Base-by-base conservation (phyloP, 2,888 invertebrate species). In the Terebella lapidaria region DNA sequence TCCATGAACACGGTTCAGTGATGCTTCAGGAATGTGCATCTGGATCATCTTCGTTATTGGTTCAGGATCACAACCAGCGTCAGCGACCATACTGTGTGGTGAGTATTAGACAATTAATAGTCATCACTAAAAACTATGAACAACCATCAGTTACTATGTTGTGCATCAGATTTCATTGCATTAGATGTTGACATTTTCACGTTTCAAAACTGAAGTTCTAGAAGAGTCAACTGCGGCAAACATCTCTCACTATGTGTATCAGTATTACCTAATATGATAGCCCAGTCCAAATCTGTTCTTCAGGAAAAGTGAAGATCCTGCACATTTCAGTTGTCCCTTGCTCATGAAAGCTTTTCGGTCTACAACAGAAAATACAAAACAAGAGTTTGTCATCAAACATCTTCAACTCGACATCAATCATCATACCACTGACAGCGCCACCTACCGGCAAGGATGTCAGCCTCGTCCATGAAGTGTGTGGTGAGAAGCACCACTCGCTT, bases 391-490 rank as follows among this genome's bases (percentile, higher is more conserved):
- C 49, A 49, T 35, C 10, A 35, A 35, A 35, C 10, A 18, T 35
- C 10, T 35, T 35, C 35, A 18, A 35, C 10, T 35, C 35, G 35
- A 35, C 18, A 35, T 35, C 10, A 35, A 35, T 15, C 35, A 10
- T 35, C 35, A 10, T 35, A n/a, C n/a, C n/a, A n/a, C n/a, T n/a
- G n/a, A n/a, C 10, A n/a, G 10, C 42, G n/a, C n/a, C 42, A 55
- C 58, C 10, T 66, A 79, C 79, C 79, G 0, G 91, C 91, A 55
- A 92, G 81, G 66, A 92, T 89, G 71, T 92, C 92, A 0, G 92
- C 92, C 75, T 92, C 91, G 72, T 92, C 91, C 91, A 92, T 91
- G 79, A 91, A 92, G 81, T 92, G 92, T 0, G 91, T 92, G 0
- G 91, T 91, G 28, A 92, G 81, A 1, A 92, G 80, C 60, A 92